These are phyloP conservation scores for Campoletis sonorensis DNA, from an alignment of 1,140 invertebrate genomes.

Conservation along the genomic window DNA sequence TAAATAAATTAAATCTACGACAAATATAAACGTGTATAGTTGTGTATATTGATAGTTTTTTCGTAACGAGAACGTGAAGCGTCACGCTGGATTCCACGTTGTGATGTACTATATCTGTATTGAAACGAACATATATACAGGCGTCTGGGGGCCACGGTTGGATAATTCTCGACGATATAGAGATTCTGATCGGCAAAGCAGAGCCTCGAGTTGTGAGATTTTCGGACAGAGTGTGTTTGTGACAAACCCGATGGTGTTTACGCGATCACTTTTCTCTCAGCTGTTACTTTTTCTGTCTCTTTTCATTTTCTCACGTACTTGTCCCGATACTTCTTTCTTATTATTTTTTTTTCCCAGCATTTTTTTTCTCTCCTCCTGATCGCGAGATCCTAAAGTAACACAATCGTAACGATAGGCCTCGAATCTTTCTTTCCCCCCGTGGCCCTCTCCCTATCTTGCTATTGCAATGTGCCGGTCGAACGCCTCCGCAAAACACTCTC, in stretches of 20 bases:
- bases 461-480: slow-evolving; percentile 46
- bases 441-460: slow-evolving; percentile 10
- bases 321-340: background rate
- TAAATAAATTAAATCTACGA: too few relatives aligned
- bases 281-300: background rate
- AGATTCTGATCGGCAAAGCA: background rate
- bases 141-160: background rate
- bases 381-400: slow-evolving; percentile 1
- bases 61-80: too few relatives aligned
- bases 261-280: background rate
- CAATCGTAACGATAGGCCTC: slow-evolving; percentile 9
- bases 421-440: slow-evolving; percentile 13
- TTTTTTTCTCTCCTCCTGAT: background rate
- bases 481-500: slow-evolving; percentile 53
- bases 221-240: background rate
- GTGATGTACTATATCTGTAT: background rate
- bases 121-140: background rate
- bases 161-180: slow-evolving; percentile 11
- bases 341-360: background rate
- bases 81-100: too few relatives aligned
- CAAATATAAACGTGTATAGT: too few relatives aligned
- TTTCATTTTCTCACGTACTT: background rate
- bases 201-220: background rate
- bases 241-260: background rate
- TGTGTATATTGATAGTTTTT: too few relatives aligned